A percentile compares a stretch with the other conserved stretches of the same genome.
Evolutionary conservation across 2,797 vertebrate genomes (phyloP).

Genomic region (Graptemys geographica): DNA sequence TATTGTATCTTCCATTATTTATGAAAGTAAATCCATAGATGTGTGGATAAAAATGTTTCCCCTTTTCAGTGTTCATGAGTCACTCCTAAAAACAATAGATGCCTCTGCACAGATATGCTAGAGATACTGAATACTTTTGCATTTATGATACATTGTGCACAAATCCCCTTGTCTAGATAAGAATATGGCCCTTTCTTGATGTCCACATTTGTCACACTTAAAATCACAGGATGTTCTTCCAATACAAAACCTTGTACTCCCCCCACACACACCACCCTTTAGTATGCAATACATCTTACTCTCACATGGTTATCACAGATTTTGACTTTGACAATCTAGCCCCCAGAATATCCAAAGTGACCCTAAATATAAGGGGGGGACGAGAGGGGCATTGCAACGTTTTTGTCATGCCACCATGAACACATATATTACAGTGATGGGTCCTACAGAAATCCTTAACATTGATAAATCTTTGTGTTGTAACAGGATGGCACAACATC

Average conservation of each 20-base stretch:
- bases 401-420: not conserved
- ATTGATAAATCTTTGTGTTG: not conserved
- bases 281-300: not conserved
- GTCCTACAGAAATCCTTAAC: not conserved
- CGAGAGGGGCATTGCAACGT: not conserved
- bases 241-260: not conserved
- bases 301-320: fast-evolving
- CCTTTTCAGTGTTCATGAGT: not conserved
- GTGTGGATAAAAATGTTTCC: not conserved
- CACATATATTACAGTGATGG: not conserved
- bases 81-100: not conserved
- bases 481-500: not conserved
- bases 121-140: slow-evolving; percentile 8
- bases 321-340: fast-evolving
- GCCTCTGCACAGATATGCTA: slow-evolving; percentile 44
- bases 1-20: fast-evolving
- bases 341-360: fast-evolving
- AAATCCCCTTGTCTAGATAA: slow-evolving; percentile 58
- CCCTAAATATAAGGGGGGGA: not conserved
- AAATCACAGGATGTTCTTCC: slow-evolving; percentile 35
- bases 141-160: slow-evolving; percentile 17
- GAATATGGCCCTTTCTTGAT: not conserved
- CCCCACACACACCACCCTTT: not conserved
- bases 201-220: not conserved
- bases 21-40: not conserved